Conservation (phyloP, 2,888 invertebrate genomes). For the Agriopis aurantiaria region DNA sequence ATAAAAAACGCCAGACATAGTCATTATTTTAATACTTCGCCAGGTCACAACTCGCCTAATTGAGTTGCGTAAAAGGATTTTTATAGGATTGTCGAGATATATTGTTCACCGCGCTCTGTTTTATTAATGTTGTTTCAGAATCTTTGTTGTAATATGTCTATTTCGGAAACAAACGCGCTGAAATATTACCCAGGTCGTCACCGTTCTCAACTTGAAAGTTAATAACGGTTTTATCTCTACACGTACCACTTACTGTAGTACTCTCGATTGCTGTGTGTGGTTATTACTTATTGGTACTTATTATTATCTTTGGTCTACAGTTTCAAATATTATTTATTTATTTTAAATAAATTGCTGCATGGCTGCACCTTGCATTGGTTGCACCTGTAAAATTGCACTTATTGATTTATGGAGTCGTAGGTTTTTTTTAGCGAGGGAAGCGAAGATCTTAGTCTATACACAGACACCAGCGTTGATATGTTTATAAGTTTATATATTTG, state of each 20-base stretch:
- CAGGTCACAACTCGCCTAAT: conserved; percentile 30
- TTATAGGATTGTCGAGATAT: conserved; percentile 34
- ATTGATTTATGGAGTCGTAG: background rate
- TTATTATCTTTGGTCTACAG: too few species aligned
- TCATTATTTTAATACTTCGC: conserved; percentile 17
- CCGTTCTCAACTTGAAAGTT: conserved; percentile 3
- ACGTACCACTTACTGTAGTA: too few species aligned
- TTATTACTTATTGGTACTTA: too few species aligned
- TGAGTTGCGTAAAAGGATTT: conserved; percentile 38
- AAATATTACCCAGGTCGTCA: conserved; percentile 17
- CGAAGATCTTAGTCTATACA: background rate
- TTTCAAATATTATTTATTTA: too few species aligned
- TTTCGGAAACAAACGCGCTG: conserved; percentile 22
- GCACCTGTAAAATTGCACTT: background rate
- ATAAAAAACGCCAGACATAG: conserved; percentile 10
- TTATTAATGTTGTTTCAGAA: conserved; percentile 30
- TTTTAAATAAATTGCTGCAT: background rate
- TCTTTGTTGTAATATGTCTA: conserved; percentile 25
- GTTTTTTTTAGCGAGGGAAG: background rate
- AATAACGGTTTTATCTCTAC: conserved; percentile 1
- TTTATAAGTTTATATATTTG: too few species aligned
- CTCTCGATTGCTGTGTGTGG: too few species aligned
- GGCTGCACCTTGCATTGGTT: background rate
- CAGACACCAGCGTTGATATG: too few species aligned
- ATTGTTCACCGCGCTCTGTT: conserved; percentile 24